Percentiles rank a stretch among this genome's conserved stretches.
Evolutionary conservation across 2,797 vertebrate species (phyloP).

Genomic region (Salarias fasciatus): DNA sequence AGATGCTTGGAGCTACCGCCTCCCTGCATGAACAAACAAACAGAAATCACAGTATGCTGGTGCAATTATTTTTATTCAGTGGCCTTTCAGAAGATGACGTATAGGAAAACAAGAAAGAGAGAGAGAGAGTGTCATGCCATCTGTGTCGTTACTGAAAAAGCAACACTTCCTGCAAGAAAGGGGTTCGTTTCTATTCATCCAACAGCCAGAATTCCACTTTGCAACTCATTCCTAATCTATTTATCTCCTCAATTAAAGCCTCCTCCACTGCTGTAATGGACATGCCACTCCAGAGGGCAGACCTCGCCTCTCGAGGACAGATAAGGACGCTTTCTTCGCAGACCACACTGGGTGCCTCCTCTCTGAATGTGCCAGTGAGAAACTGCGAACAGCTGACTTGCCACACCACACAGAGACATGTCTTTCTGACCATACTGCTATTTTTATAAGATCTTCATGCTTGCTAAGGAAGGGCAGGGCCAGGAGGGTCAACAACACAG

Average conservation of each 20-base stretch:
- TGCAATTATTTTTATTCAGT: background rate
- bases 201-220: constrained; percentile 23
- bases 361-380: constrained; percentile 12
- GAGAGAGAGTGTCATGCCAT: constrained; percentile 29
- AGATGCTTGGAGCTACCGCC: constrained; percentile 27
- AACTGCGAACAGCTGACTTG: constrained; percentile 9
- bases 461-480: constrained; percentile 7
- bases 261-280: constrained; percentile 52
- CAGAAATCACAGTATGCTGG: constrained; percentile 3
- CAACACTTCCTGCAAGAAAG: constrained; percentile 23
- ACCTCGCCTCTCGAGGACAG: constrained; percentile 49
- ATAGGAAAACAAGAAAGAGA: constrained; percentile 7
- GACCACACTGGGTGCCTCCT: constrained; percentile 11
- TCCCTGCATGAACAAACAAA: constrained; percentile 26
- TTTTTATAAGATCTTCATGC: constrained; percentile 15
- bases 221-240: constrained; percentile 46
- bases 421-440: constrained; percentile 11
- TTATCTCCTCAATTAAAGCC: constrained; percentile 70
- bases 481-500: constrained; percentile 2
- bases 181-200: constrained; percentile 22
- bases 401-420: constrained; percentile 1
- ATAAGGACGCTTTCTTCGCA: constrained; percentile 52
- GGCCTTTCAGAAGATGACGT: constrained; percentile 3
- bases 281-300: constrained; percentile 48
- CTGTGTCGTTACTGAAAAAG: constrained; percentile 21